These are phyloP conservation scores for Chromoteleia sp. DNA, from an alignment of 2,888 invertebrate genomes.

Conservation along the genomic window DNA sequence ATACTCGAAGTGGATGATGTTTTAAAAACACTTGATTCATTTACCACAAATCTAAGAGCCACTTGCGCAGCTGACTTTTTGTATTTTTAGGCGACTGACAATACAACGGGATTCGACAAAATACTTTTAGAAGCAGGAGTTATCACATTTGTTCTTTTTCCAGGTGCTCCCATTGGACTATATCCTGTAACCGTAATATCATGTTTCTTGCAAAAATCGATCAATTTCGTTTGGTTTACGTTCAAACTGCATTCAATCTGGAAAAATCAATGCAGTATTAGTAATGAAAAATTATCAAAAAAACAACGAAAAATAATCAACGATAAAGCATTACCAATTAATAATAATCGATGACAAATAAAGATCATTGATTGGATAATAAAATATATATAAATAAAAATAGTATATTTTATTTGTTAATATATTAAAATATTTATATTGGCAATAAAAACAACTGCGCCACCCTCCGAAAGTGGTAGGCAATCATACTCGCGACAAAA, in stretches of 20 bases:
- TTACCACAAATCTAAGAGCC: constrained; percentile 88
- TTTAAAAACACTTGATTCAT: constrained; percentile 50
- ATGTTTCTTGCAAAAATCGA: constrained; percentile 88
- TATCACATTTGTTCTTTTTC: constrained; percentile 86
- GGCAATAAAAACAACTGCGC: too few species aligned
- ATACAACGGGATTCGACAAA: constrained; percentile 87
- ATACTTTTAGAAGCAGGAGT: constrained; percentile 87
- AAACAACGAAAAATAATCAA: too few species aligned
- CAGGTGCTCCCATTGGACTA: constrained; percentile 92
- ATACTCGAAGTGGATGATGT: neutral
- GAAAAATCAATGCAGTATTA: constrained; percentile 80
- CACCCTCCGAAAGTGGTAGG: too few species aligned
- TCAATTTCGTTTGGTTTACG: constrained; percentile 89
- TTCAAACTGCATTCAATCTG: constrained; percentile 93
- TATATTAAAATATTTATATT: too few species aligned
- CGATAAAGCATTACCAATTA: too few species aligned
- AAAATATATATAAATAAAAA: too few species aligned
- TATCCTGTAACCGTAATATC: constrained; percentile 91
- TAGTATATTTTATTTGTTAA: too few species aligned
- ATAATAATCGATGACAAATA: too few species aligned
- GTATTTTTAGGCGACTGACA: constrained; percentile 87
- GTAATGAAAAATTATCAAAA: neutral
- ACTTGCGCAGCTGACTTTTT: constrained; percentile 89
- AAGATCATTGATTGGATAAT: too few species aligned
- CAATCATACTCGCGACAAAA: too few species aligned